phyloP scores from a whole-genome alignment of 2,888 invertebrate species.

The Lepidochrysops patricia region DNA sequence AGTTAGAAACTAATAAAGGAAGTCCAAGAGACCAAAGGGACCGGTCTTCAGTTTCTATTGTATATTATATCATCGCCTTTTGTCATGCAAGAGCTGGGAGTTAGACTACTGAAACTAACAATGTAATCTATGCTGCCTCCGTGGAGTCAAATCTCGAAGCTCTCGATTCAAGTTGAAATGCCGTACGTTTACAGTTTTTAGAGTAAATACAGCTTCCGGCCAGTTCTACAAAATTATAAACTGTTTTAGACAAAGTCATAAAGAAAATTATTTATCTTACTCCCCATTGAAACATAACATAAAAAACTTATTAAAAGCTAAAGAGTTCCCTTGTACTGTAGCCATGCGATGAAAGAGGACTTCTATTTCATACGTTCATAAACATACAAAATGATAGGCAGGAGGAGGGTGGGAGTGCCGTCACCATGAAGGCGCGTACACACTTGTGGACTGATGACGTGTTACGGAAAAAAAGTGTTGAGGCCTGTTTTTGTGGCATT shows the following conservation, averaged over 20 bases:
- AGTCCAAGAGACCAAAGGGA: neutral
- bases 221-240: neutral
- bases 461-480: neutral
- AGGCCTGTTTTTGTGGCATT: neutral
- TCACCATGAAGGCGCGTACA: constrained; percentile 26
- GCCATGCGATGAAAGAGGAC: constrained; percentile 4
- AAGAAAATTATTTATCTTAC: neutral
- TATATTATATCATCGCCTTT: neutral
- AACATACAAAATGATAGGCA: constrained; percentile 37
- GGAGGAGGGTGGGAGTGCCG: constrained; percentile 48
- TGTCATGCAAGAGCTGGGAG: neutral
- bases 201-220: neutral
- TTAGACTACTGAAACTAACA: neutral
- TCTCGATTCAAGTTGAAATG: neutral
- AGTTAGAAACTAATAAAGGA: neutral
- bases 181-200: neutral
- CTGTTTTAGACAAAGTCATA: neutral
- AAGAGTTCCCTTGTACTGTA: neutral
- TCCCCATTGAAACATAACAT: neutral
- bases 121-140: neutral
- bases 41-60: neutral
- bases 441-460: neutral
- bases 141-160: neutral
- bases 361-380: constrained; percentile 17
- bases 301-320: constrained; percentile 2